These are phyloP conservation scores for Procavia capensis DNA, from an alignment of 2,113 vertebrate genomes.

Conservation along the genomic window DNA sequence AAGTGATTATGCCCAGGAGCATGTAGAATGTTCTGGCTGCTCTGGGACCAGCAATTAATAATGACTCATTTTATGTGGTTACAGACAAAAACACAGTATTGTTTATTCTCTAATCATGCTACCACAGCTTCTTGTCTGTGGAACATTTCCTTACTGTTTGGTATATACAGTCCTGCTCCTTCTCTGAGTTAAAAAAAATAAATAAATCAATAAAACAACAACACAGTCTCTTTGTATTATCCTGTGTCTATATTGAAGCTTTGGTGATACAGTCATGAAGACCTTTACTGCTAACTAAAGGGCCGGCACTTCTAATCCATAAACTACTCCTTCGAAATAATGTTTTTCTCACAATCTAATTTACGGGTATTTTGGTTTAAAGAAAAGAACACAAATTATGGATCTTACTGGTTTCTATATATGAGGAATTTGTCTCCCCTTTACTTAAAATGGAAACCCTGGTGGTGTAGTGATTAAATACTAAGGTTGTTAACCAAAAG, in stretches of 20 bases:
- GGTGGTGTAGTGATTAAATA: no score
- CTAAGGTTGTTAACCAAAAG: no score
- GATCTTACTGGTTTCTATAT: neutral
- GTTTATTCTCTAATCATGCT: neutral
- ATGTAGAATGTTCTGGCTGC: neutral
- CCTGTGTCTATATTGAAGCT: neutral
- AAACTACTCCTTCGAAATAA: neutral
- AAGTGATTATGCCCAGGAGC: neutral
- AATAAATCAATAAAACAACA: neutral
- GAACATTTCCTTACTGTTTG: neutral
- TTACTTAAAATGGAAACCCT: no score
- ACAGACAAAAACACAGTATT: neutral
- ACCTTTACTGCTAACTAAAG: no score
- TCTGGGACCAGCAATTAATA: neutral
- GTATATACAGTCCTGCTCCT: accelerated
- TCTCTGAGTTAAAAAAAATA: constrained; percentile 7
- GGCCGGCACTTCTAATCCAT: no score
- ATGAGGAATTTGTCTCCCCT: neutral
- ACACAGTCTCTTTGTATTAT: neutral
- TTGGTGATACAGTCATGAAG: no score
- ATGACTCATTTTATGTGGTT: neutral
- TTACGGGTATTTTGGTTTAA: neutral
- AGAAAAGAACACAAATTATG: neutral
- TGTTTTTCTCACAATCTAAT: neutral
- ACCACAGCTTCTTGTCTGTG: neutral